Conservation (phyloP, 2,797 vertebrate genomes). For the Muraenolepis orangiensis region DNA sequence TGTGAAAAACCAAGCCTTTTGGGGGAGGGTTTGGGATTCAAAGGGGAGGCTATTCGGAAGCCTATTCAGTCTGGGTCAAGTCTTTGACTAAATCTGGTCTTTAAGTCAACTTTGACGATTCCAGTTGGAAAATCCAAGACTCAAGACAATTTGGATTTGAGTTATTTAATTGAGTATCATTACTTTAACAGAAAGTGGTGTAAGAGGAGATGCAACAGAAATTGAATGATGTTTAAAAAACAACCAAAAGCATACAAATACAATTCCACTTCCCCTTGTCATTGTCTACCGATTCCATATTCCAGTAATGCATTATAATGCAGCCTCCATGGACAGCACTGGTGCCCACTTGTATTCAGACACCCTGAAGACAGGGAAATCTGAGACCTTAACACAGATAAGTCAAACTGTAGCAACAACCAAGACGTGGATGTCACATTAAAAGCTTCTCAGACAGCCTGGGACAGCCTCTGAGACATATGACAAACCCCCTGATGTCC, state of each 20-base stretch:
- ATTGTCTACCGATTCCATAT: neutral
- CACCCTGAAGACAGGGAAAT: constrained; percentile 21
- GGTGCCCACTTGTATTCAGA: constrained; percentile 11
- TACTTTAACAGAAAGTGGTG: neutral
- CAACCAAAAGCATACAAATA: neutral
- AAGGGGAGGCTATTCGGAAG: neutral
- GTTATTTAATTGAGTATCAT: neutral
- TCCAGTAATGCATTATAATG: neutral
- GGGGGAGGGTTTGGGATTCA: neutral
- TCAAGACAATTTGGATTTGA: neutral
- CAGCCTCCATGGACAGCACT: neutral
- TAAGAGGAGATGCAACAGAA: no score
- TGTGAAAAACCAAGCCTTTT: neutral
- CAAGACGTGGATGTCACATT: constrained; percentile 44
- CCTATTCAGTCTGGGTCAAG: neutral
- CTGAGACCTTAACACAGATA: constrained; percentile 15
- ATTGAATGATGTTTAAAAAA: neutral
- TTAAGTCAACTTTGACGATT: neutral
- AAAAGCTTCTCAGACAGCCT: constrained; percentile 28
- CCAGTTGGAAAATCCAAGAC: neutral
- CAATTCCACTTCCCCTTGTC: neutral
- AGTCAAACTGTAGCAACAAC: constrained; percentile 29
- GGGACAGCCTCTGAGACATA: constrained; percentile 28
- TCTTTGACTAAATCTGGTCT: neutral
- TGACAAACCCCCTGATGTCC: constrained; percentile 37